Evolutionary conservation across 2,113 vertebrate genomes (phyloP).

Genomic region (Saguinus imperator): DNA sequence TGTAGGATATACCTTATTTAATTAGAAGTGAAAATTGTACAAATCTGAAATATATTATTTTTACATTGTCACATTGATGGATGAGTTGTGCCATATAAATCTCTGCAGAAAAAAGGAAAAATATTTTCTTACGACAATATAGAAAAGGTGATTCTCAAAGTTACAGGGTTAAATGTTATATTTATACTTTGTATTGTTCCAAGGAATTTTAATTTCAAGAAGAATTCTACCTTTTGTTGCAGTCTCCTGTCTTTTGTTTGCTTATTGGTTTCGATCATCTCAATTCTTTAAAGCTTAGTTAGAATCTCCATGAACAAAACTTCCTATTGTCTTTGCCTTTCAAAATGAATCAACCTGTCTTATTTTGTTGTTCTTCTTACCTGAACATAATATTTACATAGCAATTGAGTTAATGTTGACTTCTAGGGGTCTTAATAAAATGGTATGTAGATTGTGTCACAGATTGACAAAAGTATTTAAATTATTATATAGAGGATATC

Average conservation of each 20-base stretch:
- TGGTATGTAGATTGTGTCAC: neutral
- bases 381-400: neutral
- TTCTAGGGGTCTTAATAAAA: neutral
- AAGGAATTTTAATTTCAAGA: neutral
- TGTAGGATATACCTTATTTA: neutral
- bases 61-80: neutral
- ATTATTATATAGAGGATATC: neutral
- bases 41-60: neutral
- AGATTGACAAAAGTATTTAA: neutral
- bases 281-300: neutral
- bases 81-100: neutral
- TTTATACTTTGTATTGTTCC: neutral
- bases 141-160: neutral
- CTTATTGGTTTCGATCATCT: neutral
- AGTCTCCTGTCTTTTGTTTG: neutral
- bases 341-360: neutral
- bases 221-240: neutral
- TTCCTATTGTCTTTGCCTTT: neutral
- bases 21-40: neutral
- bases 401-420: neutral
- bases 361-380: neutral
- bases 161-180: neutral
- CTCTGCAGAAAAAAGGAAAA: neutral
- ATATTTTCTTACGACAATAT: neutral
- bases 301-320: neutral